phyloP scores from a whole-genome alignment of 2,113 vertebrate genomes.

The Xiphorhynchus elegans region DNA sequence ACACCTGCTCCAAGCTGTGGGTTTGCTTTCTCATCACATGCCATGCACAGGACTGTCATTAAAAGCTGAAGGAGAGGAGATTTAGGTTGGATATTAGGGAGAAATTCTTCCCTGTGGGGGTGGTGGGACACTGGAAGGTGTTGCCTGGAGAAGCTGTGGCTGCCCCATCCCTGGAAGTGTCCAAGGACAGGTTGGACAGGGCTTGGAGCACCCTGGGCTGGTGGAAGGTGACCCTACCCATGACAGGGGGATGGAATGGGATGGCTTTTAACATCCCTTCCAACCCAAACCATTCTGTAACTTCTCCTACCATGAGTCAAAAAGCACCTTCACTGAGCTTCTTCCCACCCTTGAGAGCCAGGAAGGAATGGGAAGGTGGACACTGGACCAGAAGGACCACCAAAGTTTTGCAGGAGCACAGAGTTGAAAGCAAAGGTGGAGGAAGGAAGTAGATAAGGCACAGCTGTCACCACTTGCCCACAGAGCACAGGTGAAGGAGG shows the following conservation, averaged over 20 bases:
- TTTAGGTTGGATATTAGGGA: not conserved
- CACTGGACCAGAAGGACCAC: not conserved
- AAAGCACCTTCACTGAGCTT: rapidly evolving
- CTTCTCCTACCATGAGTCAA: not conserved
- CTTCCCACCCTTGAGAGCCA: not conserved
- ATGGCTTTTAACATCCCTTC: not conserved
- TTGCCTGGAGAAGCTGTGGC: not conserved
- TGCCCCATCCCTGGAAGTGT: not conserved
- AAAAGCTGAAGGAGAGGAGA: not conserved
- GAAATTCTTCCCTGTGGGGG: not conserved
- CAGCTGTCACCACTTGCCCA: not conserved
- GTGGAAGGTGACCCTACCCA: not conserved
- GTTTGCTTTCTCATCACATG: rapidly evolving
- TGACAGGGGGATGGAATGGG: rapidly evolving
- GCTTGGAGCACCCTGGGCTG: rapidly evolving
- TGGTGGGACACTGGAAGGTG: not conserved
- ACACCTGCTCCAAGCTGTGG: not conserved
- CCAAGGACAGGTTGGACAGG: not conserved
- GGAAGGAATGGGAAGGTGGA: rapidly evolving
- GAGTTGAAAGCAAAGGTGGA: not conserved
- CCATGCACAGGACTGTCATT: rapidly evolving
- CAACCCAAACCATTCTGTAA: not conserved
- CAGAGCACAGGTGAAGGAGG: not conserved
- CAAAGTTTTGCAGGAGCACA: not conserved
- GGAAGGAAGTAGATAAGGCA: not conserved